Conservation (phyloP, 2,888 invertebrate genomes). For the Alsophila aescularia region DNA sequence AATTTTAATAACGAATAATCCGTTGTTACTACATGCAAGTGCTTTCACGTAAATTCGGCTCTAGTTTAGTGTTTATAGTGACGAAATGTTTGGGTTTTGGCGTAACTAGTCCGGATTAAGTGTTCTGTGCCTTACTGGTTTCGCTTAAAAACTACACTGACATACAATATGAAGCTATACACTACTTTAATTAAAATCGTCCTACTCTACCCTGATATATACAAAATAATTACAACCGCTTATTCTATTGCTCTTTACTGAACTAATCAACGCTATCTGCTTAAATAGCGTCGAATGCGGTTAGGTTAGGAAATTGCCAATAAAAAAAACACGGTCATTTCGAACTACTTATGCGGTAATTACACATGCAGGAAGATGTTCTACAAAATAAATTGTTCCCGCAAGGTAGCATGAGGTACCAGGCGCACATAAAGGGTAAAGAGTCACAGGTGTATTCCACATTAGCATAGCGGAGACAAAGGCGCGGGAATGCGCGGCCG, state of each 20-base stretch:
- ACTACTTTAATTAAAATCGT: background rate
- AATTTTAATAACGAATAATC: constrained; percentile 5
- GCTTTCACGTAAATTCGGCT: too few relatives aligned
- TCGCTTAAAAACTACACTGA: too few relatives aligned
- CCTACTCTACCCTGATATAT: background rate
- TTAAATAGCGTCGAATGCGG: constrained; percentile 3
- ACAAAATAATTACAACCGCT: constrained; percentile 1
- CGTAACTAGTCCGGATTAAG: too few relatives aligned
- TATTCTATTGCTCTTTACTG: background rate
- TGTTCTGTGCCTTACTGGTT: too few relatives aligned
- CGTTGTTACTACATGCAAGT: too few relatives aligned
- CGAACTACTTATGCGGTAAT: constrained; percentile 3
- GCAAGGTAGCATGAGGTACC: constrained; percentile 45
- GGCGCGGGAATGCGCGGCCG: constrained; percentile 55
- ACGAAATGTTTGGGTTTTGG: too few relatives aligned
- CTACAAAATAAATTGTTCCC: constrained; percentile 23
- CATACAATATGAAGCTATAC: too few relatives aligned
- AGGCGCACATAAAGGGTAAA: constrained; percentile 61
- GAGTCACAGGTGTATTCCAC: constrained; percentile 68
- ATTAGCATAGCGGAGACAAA: constrained; percentile 78
- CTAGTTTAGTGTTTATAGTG: too few relatives aligned
- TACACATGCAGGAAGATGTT: constrained; percentile 7
- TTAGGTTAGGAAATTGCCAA: constrained; percentile 11
- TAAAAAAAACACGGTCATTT: constrained; percentile 2
- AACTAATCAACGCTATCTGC: background rate